A percentile compares a stretch with the other conserved stretches of the same genome.
These are phyloP conservation scores for Bambusicola thoracicus DNA, from an alignment of 2,113 vertebrate species.

Conservation along the genomic window DNA sequence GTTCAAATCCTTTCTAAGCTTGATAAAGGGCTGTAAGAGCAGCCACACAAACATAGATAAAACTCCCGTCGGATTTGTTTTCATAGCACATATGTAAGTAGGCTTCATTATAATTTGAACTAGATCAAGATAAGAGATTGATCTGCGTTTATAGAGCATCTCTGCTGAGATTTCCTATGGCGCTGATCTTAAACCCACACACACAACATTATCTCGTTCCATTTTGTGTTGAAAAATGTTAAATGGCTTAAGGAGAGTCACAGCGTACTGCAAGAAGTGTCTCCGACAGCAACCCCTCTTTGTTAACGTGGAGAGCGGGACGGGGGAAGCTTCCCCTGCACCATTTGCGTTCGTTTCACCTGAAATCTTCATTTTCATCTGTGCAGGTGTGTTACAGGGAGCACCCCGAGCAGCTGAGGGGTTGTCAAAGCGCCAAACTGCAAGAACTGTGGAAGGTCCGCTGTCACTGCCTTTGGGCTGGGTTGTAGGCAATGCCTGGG, in stretches of 20 bases:
- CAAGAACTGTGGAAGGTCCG: background rate
- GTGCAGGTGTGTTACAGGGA: background rate
- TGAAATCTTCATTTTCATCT: background rate
- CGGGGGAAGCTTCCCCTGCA: background rate
- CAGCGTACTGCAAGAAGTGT: background rate
- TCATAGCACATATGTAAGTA: conserved; percentile 39
- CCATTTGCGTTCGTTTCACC: background rate
- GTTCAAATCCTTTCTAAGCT: conserved; percentile 32
- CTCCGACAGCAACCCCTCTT: background rate
- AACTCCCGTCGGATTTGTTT: conserved; percentile 31
- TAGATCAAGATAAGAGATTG: conserved; percentile 61
- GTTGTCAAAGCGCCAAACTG: background rate
- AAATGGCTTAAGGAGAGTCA: background rate
- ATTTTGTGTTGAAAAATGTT: background rate
- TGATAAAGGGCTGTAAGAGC: conserved; percentile 16
- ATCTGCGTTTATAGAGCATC: conserved; percentile 45
- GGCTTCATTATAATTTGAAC: conserved; percentile 34
- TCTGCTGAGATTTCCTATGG: conserved; percentile 26
- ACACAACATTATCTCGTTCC: background rate
- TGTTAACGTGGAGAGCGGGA: background rate
- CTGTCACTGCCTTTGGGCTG: background rate
- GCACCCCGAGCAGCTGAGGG: background rate
- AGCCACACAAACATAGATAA: background rate
- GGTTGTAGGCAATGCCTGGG: background rate
- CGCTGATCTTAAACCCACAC: conserved; percentile 10